phyloP scores from a whole-genome alignment of 2,888 invertebrate species.

The Leucophora obtusa region DNA sequence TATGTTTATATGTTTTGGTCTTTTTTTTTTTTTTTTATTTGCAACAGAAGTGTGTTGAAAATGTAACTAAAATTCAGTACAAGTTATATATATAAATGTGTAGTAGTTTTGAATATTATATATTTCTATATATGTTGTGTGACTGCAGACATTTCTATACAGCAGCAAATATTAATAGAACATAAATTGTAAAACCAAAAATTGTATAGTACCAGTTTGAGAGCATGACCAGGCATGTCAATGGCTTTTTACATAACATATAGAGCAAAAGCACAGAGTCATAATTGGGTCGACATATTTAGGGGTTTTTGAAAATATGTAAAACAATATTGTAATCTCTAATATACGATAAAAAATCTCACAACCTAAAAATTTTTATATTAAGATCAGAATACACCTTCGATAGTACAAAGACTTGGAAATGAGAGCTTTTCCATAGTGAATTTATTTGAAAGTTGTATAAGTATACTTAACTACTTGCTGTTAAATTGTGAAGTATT shows the following conservation, averaged over 20 bases:
- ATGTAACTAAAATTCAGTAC: constrained; percentile 46
- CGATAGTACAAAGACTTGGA: too few relatives aligned
- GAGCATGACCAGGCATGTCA: constrained; percentile 64
- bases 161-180: constrained; percentile 57
- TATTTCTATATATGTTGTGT: constrained; percentile 11
- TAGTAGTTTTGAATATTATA: constrained; percentile 8
- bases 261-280: constrained; percentile 4
- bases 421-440: too few relatives aligned
- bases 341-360: too few relatives aligned
- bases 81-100: background rate
- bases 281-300: background rate
- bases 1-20: constrained; percentile 2
- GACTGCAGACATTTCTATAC: constrained; percentile 28
- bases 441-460: too few relatives aligned
- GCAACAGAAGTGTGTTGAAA: constrained; percentile 47
- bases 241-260: constrained; percentile 55
- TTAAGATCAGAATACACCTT: too few relatives aligned
- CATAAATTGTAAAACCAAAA: constrained; percentile 61
- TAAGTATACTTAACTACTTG: too few relatives aligned
- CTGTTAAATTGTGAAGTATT: too few relatives aligned
- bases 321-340: too few relatives aligned
- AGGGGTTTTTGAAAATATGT: too few relatives aligned
- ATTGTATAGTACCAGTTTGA: constrained; percentile 52
- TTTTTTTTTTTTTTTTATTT: constrained; percentile 52
- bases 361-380: too few relatives aligned